These are phyloP conservation scores for Exephanes ischioxanthus DNA, from an alignment of 2,888 invertebrate genomes.

Conservation along the genomic window DNA sequence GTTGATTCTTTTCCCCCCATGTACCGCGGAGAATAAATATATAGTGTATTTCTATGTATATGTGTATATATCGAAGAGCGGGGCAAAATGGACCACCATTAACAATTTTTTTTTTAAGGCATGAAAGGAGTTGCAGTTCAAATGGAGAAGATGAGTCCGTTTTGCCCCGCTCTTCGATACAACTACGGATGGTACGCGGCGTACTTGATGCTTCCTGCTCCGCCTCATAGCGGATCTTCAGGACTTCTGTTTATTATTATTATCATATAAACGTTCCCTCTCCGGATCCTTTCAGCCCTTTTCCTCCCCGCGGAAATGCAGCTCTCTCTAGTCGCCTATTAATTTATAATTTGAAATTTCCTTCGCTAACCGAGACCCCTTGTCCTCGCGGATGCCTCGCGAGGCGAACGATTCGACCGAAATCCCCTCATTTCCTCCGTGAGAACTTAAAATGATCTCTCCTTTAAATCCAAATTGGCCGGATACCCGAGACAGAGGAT, in stretches of 20 bases:
- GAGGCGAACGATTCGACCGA: constrained; percentile 29
- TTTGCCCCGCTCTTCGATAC: neutral
- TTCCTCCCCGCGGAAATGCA: constrained; percentile 40
- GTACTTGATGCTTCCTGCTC: neutral
- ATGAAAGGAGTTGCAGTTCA: too few relatives aligned
- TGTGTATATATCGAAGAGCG: constrained; percentile 9
- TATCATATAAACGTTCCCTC: constrained; percentile 30
- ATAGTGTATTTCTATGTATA: neutral
- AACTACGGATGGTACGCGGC: neutral
- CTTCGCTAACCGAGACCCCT: constrained; percentile 26
- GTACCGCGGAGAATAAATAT: neutral
- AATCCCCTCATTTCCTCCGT: constrained; percentile 58
- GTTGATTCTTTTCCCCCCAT: neutral
- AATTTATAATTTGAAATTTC: constrained; percentile 54
- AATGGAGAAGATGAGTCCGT: too few relatives aligned
- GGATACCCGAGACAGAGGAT: constrained; percentile 21
- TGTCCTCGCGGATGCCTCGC: constrained; percentile 17
- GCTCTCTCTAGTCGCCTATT: constrained; percentile 33
- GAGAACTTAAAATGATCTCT: constrained; percentile 40
- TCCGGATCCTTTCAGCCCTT: constrained; percentile 1
- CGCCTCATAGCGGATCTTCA: neutral
- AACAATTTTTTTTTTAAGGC: too few relatives aligned
- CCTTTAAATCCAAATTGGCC: constrained; percentile 35
- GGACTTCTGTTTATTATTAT: neutral
- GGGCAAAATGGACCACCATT: too few relatives aligned